Percentiles rank a stretch among this genome's conserved stretches.
phyloP scores from a whole-genome alignment of 2,113 vertebrate genomes.

The Callorhinus ursinus region DNA sequence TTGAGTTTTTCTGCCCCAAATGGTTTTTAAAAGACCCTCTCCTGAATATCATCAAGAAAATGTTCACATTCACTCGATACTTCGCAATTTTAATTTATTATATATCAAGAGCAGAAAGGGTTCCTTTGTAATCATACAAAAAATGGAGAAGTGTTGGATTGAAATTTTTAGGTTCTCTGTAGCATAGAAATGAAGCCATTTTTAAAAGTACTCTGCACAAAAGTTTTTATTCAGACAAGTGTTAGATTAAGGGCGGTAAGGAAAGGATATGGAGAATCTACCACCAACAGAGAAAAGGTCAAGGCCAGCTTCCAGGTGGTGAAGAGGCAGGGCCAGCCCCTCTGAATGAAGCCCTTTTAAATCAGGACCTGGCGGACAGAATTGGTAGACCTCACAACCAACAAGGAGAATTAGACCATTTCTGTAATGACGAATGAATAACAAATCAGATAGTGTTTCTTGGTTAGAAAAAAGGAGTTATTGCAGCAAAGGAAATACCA shows the following conservation, averaged over 20 bases:
- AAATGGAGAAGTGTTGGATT: not conserved
- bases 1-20: not conserved
- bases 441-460: not conserved
- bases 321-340: not conserved
- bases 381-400: not conserved
- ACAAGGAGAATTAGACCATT: not conserved
- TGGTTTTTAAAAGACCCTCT: not conserved
- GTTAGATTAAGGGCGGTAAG: not conserved
- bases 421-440: not conserved
- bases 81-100: not conserved
- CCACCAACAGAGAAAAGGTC: not conserved
- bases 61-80: not conserved
- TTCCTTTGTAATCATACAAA: not conserved
- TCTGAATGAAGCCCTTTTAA: not conserved
- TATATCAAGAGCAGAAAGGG: not conserved
- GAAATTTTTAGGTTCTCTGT: not conserved
- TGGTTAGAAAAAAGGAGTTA: not conserved
- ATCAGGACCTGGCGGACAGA: not conserved
- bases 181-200: conserved; percentile 33
- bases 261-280: not conserved
- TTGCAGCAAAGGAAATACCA: conserved; percentile 13
- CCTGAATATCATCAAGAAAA: not conserved
- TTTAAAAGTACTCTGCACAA: not conserved
- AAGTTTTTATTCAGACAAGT: conserved; percentile 7
- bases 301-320: not conserved